Base-by-base conservation (phyloP, 1,140 invertebrate species). In the Drosophila pallidifrons region DNA sequence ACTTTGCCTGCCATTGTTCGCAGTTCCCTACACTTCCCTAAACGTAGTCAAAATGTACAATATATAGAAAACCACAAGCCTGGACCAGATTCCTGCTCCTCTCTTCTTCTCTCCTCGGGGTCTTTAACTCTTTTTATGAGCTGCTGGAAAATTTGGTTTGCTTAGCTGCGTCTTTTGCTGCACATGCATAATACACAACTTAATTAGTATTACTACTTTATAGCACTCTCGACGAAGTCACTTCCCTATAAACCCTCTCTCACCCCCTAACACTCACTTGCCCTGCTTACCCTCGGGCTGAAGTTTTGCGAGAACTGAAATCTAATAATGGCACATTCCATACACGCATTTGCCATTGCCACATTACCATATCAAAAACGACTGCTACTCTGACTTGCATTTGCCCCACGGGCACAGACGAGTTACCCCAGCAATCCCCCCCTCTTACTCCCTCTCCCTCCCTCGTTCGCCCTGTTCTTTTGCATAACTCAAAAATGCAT, bases 121-220 rank as follows among this genome's bases (percentile, higher is more conserved):
- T 13, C 13, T 47, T n/a, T 30, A 46, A 49, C 15, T 70, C 30
- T 49, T 71, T 51, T 65, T 52, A 57, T 35, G 15, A 11, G 63
- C 63, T 67, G 70, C 46, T 52, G 49, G 11, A n/a, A 30, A 20
- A 13, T 28, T 52, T 49, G 63, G 28, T 54, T 54, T 54, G 51
- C 30, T 35, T 35, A 15, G 20, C 28, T 13, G 28, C 54, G 38
- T 74, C 47, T 57, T 25, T 25, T 54, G 72, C 68, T 70, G 79
- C 82, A 81, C 75, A 78, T 86, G 83, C 83, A 88, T 88, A 89
- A 88, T 83, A 81, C 85, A 88, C 85, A 88, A 88, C 83, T 89
- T 88, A 88, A 88, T 88, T 88, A 88, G 83, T 89, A 88, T 88
- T 88, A 89, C 81, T 89, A 83, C 83, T 89, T 88, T 88, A 88